A percentile compares a stretch with the other conserved stretches of the same genome.
phyloP scores from a whole-genome alignment of 2,113 vertebrate species.

The Catharus fuscescens region DNA sequence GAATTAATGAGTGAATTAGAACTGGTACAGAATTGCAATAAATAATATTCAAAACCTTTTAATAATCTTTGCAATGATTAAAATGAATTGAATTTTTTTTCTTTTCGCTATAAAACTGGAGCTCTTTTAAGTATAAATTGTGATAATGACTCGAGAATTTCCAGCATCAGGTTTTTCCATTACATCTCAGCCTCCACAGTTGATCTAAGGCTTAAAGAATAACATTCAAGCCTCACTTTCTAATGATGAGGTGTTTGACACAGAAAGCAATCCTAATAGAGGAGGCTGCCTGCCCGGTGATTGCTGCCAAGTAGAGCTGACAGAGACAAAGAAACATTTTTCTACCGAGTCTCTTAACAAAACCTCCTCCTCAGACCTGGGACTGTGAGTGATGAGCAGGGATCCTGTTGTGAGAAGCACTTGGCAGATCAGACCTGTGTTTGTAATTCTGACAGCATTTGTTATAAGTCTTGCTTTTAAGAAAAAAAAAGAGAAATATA shows the following conservation, averaged over 20 bases:
- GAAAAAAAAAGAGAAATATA: rapidly evolving
- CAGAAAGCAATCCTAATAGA: conserved; percentile 40
- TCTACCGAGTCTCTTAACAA: not conserved
- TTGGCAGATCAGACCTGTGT: not conserved
- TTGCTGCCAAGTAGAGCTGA: conserved; percentile 9
- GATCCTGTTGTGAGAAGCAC: not conserved
- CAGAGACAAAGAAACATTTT: conserved; percentile 38
- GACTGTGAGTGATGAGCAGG: not conserved
- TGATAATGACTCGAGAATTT: conserved; percentile 66
- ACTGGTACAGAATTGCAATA: conserved; percentile 60
- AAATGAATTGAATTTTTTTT: conserved; percentile 62
- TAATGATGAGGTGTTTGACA: conserved; percentile 61
- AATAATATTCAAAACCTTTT: conserved; percentile 67
- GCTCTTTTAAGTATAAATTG: conserved; percentile 73
- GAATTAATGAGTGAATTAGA: conserved; percentile 69
- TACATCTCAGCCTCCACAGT: conserved; percentile 54
- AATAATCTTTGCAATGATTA: conserved; percentile 68
- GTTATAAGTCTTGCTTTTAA: not conserved
- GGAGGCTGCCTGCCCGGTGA: not conserved
- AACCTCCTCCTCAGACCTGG: not conserved
- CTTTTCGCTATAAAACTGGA: conserved; percentile 45
- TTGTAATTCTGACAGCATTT: not conserved
- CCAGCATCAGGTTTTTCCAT: conserved; percentile 66
- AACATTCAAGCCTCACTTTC: conserved; percentile 54
- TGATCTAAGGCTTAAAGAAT: conserved; percentile 68